Conservation (phyloP, 2,113 vertebrate species). For the Bambusicola thoracicus region DNA sequence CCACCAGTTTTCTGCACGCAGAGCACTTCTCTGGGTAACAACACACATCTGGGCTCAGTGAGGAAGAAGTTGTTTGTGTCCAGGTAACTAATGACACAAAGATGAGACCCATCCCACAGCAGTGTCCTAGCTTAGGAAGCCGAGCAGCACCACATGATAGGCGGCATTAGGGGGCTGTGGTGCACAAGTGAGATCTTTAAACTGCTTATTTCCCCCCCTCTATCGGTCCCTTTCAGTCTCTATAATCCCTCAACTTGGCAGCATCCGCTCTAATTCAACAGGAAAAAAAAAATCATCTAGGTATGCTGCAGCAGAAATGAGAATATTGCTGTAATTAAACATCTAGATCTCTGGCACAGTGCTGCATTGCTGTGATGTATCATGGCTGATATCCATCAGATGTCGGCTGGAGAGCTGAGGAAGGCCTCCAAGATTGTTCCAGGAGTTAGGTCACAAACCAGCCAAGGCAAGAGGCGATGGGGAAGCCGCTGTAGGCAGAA, state of each 20-base stretch:
- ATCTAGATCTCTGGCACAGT: neutral
- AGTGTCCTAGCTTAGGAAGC: neutral
- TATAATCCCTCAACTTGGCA: neutral
- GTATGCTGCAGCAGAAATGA: neutral
- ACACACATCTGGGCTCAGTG: neutral
- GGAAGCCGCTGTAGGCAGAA: neutral
- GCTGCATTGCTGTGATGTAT: neutral
- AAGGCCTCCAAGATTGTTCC: neutral
- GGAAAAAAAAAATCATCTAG: neutral
- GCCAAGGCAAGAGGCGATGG: neutral
- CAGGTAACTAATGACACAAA: neutral
- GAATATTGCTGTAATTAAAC: neutral
- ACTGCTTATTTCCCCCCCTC: neutral
- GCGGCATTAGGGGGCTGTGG: neutral
- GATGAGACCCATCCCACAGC: neutral
- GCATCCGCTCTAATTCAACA: neutral
- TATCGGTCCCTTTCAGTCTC: neutral
- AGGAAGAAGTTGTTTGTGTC: neutral
- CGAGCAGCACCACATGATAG: neutral
- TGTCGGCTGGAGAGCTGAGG: neutral
- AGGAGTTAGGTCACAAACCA: neutral
- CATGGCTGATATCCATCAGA: neutral
- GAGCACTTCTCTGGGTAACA: neutral
- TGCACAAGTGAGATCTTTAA: neutral
- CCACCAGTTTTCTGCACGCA: neutral